A percentile compares a stretch with the other conserved stretches of the same genome.
phyloP scores from a whole-genome alignment of 2,888 invertebrate species.

The Cyclophora albipunctata region DNA sequence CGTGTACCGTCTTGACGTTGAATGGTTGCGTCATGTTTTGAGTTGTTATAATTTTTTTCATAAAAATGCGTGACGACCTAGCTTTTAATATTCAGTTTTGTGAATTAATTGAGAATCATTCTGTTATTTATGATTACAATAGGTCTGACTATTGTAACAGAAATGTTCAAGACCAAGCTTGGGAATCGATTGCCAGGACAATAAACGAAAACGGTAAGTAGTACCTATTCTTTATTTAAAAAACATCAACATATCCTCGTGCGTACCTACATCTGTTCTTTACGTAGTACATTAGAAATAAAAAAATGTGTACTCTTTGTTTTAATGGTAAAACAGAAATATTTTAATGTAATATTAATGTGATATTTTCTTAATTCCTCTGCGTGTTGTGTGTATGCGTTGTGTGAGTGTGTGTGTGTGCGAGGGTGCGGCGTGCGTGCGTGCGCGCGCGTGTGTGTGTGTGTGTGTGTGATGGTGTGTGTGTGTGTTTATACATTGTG shows the following conservation, averaged over 20 bases:
- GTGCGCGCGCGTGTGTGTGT: too few relatives aligned
- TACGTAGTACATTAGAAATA: too few relatives aligned
- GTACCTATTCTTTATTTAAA: constrained; percentile 1
- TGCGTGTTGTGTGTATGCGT: too few relatives aligned
- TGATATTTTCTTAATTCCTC: too few relatives aligned
- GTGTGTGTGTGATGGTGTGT: too few relatives aligned
- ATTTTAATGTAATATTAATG: too few relatives aligned
- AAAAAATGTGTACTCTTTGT: too few relatives aligned
- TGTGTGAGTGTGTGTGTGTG: too few relatives aligned
- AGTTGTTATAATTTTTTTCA: constrained; percentile 2
- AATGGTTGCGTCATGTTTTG: constrained; percentile 1
- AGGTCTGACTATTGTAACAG: constrained; percentile 4
- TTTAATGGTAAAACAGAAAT: too few relatives aligned
- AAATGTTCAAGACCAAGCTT: constrained; percentile 5
- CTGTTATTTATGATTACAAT: constrained; percentile 1
- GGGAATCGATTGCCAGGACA: constrained; percentile 3
- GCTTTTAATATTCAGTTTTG: constrained; percentile 4
- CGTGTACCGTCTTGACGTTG: neutral
- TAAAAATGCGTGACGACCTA: constrained; percentile 4
- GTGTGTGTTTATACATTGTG: too few relatives aligned
- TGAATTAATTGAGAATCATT: constrained; percentile 1
- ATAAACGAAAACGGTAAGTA: constrained; percentile 5
- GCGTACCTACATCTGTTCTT: neutral
- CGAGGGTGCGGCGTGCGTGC: too few relatives aligned
- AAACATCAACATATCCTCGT: neutral